Percentiles rank a stretch among this genome's conserved stretches.
Conservation (phyloP, 2,113 vertebrate species). For the Odocoileus virginianus region DNA sequence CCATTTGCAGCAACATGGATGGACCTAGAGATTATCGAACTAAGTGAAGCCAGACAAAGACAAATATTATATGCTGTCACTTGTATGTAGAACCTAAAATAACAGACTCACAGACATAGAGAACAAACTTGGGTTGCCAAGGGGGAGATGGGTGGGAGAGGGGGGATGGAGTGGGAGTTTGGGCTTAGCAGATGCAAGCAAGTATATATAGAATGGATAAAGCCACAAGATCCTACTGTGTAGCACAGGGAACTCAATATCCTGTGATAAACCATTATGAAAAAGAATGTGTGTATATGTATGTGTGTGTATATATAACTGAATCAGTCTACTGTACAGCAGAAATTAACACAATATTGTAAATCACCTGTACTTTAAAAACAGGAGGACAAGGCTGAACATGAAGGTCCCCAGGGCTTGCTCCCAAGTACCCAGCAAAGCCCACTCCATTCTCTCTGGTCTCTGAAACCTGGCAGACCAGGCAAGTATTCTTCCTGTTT, state of each 20-base stretch:
- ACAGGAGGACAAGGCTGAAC: background rate
- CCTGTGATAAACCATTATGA: background rate
- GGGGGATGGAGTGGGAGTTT: background rate
- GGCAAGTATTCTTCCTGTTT: background rate
- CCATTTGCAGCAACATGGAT: background rate
- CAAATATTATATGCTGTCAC: background rate
- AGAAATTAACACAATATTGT: background rate
- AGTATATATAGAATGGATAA: background rate
- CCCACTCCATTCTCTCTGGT: background rate
- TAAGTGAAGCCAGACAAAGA: background rate
- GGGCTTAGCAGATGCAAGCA: background rate
- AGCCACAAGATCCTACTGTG: background rate
- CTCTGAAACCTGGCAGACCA: background rate
- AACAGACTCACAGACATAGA: background rate
- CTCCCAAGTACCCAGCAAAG: background rate
- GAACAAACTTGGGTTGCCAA: background rate
- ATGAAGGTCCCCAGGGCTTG: rapidly evolving
- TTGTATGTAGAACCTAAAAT: background rate
- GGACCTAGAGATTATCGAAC: background rate
- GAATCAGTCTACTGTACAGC: background rate
- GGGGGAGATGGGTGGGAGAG: background rate
- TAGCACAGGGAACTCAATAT: background rate
- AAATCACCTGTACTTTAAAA: background rate
- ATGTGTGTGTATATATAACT: rapidly evolving
- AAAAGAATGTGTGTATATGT: background rate